phyloP scores from a whole-genome alignment of 2,797 vertebrate species.

The Gephyroberyx darwinii region DNA sequence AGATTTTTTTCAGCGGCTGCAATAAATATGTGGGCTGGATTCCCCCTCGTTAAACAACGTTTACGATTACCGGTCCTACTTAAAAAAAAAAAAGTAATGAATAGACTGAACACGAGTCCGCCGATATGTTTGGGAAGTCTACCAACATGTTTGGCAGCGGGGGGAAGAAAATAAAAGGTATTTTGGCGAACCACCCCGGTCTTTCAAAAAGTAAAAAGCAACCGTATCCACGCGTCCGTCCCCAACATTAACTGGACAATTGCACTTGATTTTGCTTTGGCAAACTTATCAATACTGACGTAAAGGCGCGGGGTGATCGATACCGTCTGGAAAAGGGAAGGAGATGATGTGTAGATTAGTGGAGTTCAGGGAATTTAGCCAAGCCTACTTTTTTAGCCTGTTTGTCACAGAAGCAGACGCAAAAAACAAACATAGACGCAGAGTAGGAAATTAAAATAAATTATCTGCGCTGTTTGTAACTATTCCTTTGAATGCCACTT shows the following conservation, averaged over 20 bases:
- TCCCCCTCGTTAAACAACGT: conserved; percentile 85
- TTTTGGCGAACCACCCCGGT: conserved; percentile 39
- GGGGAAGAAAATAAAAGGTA: conserved; percentile 32
- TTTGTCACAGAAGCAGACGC: conserved; percentile 45
- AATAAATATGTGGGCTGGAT: conserved; percentile 93
- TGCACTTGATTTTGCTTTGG: conserved; percentile 85
- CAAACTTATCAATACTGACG: conserved; percentile 93
- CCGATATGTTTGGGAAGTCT: conserved; percentile 64
- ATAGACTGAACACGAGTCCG: conserved; percentile 59
- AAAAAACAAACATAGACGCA: conserved; percentile 34
- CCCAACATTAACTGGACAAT: conserved; percentile 79
- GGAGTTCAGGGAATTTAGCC: conserved; percentile 73
- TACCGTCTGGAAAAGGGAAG: conserved; percentile 80
- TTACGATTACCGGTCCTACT: conserved; percentile 77
- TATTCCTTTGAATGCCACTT: not conserved
- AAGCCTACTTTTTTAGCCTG: conserved; percentile 63
- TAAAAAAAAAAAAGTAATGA: conserved; percentile 69
- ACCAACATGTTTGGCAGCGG: conserved; percentile 53
- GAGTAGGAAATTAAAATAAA: conserved; percentile 26
- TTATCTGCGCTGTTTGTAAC: conserved; percentile 30
- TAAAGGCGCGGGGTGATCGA: conserved; percentile 84
- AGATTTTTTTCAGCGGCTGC: conserved; percentile 89
- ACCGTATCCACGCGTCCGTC: conserved; percentile 72
- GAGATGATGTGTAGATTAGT: conserved; percentile 76
- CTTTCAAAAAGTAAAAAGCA: conserved; percentile 59